Conservation (phyloP, 2,113 vertebrate species). For the Dendropsophus ebraccatus region DNA sequence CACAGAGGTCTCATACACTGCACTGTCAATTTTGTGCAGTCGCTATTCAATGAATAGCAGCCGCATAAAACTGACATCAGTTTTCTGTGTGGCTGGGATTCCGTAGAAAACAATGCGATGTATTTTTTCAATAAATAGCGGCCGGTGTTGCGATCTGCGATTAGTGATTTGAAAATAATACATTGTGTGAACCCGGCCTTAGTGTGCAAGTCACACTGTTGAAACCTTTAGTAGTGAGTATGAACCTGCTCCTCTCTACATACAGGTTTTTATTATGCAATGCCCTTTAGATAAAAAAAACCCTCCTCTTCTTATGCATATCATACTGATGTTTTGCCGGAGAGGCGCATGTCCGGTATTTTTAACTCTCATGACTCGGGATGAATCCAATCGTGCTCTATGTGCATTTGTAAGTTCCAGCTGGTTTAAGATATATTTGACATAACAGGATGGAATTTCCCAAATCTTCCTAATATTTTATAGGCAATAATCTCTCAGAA, state of each 20-base stretch:
- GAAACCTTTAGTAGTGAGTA: too few relatives aligned
- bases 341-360: neutral
- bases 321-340: neutral
- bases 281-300: neutral
- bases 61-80: too few relatives aligned
- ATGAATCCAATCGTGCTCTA: neutral
- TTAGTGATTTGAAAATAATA: too few relatives aligned
- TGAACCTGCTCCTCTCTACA: neutral
- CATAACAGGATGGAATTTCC: constrained; percentile 28
- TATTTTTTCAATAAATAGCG: too few relatives aligned
- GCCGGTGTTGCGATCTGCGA: too few relatives aligned
- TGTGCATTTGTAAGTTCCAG: constrained; percentile 6
- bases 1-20: too few relatives aligned
- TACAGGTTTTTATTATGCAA: neutral
- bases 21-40: too few relatives aligned
- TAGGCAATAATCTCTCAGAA: constrained; percentile 53
- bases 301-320: neutral
- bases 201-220: too few relatives aligned
- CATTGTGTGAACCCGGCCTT: too few relatives aligned
- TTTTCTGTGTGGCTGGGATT: too few relatives aligned
- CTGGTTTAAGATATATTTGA: constrained; percentile 48
- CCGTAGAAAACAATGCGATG: too few relatives aligned
- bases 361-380: neutral
- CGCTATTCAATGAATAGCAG: too few relatives aligned
- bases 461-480: constrained; percentile 49